Evolutionary conservation across 2,888 invertebrate genomes (phyloP), one percentile per base, ranked within the genome.

Genomic region (Pollenia angustigena): DNA sequence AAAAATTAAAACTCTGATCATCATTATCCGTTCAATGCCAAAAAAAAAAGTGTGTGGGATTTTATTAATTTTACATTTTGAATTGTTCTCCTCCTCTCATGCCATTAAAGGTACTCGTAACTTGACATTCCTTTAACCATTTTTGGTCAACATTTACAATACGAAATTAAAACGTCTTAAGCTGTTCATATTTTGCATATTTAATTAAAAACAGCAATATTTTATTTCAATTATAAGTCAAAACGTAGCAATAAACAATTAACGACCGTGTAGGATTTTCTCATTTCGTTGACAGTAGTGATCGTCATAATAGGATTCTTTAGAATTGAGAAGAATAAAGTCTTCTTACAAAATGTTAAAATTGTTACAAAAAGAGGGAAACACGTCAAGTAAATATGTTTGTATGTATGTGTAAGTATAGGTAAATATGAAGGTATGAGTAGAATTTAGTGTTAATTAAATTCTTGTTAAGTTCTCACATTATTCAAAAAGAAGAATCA

Each of bases 391-490:
- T 58, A 40, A 60, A 6, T 32, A 32, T 32, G 32, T 23, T 0
- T 32, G 4, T 32, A 6, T 6, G 32, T 32, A 32, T 32, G 32
- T 32, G 6, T 32, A 6, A 32, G 32, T 32, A 32, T 32, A 32
- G 4, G 32, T 32, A 32, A 32, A 32, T 32, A 32, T 32, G 32
- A 6, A 32, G 4, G 32, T 32, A 32, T 32, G 32, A 6, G 0
- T 32, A 64, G 44, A 23, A 52, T 50, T 64, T 50, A 16, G 12
- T 50, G 18, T 40, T 50, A 50, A 16, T 50, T 14, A 62, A 75
- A 62, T 23, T 81, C 50, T 72, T 56, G 14, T 48, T 40, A 58
- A 56, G 48, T 76, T 82, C 82, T 76, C 76, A 76, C 82, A 76
- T 44, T 56, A 60, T n/a, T 32, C 52, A 18, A 23, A 40, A 8